Base-by-base conservation (phyloP, 2,797 vertebrate genomes). In the Atherinosoma microstoma region DNA sequence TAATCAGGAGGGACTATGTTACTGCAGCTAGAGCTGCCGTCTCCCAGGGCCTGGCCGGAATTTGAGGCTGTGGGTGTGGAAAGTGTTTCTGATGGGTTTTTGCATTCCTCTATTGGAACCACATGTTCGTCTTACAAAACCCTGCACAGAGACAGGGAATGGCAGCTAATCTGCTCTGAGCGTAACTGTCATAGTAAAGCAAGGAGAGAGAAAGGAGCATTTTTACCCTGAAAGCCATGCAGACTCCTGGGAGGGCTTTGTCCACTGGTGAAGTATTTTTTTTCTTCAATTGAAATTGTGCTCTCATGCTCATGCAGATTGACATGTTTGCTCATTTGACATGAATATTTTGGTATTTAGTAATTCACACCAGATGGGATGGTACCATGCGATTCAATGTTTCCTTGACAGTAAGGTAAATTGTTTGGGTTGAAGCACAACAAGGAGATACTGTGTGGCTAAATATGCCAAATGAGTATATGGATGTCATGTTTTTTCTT, bases 11-110 rank as follows among this genome's bases (percentile, higher is more conserved):
- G 79, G 81, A 78, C 84, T 90, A 70, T 89, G 88, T 87, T 86
- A 88, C 87, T 89, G 87, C 87, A 91, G 89, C 77, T 70, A 87
- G 84, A 67, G 84, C 85, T 83, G 86, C 89, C 72, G 88, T 94
- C 90, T 94, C 92, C 85, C 86, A 90, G 86, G 90, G 91, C 87
- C 88, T 88, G 89, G 83, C 91, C 93, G 93, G 93, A 95, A 95
- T 94, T 93, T 85, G 77, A 93, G 87, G 89, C 87, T 88, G 91
- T 93, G 93, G 93, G 92, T 94, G 94, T 93, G 93, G 92, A 94
- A 91, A 94, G 92, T 88, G 91, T 94, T 93, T 93, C 88, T 95
- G 92, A 94, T 89, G 90, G 91, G 82, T 90, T 89, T 89, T 78
- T 89, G 87, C 89, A 73, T 73, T 91, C 73, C 73, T 94, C 84